These are phyloP conservation scores for Sinhomidia bicolor DNA, from an alignment of 2,888 invertebrate genomes.

Conservation along the genomic window DNA sequence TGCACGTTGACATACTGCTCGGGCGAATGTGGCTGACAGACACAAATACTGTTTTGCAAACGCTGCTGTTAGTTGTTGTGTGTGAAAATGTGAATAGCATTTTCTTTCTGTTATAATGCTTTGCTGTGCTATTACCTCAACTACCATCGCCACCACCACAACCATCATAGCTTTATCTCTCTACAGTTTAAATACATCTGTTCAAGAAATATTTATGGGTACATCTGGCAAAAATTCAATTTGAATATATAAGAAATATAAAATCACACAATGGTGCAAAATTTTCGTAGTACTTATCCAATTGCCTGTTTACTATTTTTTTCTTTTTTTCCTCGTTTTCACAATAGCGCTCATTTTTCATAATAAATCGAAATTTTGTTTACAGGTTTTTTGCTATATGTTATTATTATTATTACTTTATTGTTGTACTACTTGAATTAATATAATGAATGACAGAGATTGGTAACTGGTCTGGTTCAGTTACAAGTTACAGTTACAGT, in stretches of 20 bases:
- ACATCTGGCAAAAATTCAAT: constrained; percentile 63
- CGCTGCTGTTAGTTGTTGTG: background rate
- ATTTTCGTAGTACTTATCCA: background rate
- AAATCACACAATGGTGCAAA: constrained; percentile 55
- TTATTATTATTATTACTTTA: background rate
- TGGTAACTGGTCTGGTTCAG: too few relatives aligned
- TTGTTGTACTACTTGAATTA: constrained; percentile 44
- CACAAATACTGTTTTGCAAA: background rate
- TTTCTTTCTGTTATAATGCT: too few relatives aligned
- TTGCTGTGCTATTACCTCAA: background rate
- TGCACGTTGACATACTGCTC: constrained; percentile 39
- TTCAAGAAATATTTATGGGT: constrained; percentile 58
- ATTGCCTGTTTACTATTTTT: too few relatives aligned
- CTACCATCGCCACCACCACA: background rate
- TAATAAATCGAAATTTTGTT: constrained; percentile 56
- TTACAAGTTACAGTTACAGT: too few relatives aligned
- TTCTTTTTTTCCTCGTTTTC: background rate
- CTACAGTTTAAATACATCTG: constrained; percentile 7
- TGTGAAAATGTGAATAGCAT: background rate
- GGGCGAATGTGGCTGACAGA: constrained; percentile 47
- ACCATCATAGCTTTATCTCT: background rate
- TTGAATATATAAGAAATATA: constrained; percentile 10
- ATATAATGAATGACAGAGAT: background rate
- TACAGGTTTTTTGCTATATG: constrained; percentile 31
- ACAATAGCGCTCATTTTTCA: constrained; percentile 30